These are phyloP conservation scores for Telenomus remus DNA, from an alignment of 1,140 invertebrate genomes.

Conservation along the genomic window DNA sequence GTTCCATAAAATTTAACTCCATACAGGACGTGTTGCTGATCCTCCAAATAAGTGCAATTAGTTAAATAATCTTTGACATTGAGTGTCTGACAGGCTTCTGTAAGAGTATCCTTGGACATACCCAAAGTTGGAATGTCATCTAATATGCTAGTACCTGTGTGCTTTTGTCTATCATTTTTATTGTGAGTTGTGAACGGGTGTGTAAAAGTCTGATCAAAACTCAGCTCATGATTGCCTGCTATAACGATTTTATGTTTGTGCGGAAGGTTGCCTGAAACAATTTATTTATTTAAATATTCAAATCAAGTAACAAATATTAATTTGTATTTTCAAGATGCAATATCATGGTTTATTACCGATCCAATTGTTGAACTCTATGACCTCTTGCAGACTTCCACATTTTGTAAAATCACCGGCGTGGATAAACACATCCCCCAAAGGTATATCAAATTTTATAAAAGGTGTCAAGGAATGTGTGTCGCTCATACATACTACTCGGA, in stretches of 20 bases:
- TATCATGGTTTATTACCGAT: too few relatives aligned
- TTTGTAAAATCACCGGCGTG: too few relatives aligned
- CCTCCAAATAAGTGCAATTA: slow-evolving; percentile 88
- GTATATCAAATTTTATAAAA: too few relatives aligned
- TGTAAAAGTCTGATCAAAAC: slow-evolving; percentile 85
- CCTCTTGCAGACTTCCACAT: too few relatives aligned
- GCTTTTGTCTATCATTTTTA: slow-evolving; percentile 69
- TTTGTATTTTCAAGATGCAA: too few relatives aligned
- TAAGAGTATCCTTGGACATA: slow-evolving; percentile 79
- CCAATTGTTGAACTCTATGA: too few relatives aligned
- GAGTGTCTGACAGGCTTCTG: slow-evolving; percentile 79
- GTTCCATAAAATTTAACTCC: slow-evolving; percentile 90
- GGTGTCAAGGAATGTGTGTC: too few relatives aligned
- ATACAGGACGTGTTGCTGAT: slow-evolving; percentile 80
- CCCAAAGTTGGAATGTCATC: slow-evolving; percentile 82
- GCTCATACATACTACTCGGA: too few relatives aligned
- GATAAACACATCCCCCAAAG: too few relatives aligned
- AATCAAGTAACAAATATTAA: too few relatives aligned
- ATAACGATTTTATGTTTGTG: slow-evolving; percentile 92
- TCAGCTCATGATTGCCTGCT: slow-evolving; percentile 92
- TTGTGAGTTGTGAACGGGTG: slow-evolving; percentile 75
- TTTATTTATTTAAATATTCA: too few relatives aligned
- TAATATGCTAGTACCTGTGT: slow-evolving; percentile 75
- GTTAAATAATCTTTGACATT: slow-evolving; percentile 82
- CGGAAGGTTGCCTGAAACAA: slow-evolving; percentile 68